Percentiles rank a stretch among this genome's conserved stretches.
Conservation (phyloP, 1,140 invertebrate species). For the Phortica variegata region DNA sequence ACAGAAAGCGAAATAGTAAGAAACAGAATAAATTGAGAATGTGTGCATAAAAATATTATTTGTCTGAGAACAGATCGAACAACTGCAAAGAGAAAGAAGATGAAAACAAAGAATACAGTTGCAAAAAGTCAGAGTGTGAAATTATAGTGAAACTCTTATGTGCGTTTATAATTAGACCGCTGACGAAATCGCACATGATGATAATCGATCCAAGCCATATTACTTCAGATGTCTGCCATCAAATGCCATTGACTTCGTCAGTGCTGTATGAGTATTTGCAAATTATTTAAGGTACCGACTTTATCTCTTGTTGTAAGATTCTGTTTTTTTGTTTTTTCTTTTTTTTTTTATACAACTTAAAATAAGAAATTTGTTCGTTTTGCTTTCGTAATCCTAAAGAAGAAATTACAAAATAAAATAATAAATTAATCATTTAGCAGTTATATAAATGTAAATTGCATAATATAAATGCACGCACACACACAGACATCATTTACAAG, state of each 20-base stretch:
- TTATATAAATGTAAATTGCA: slow-evolving; percentile 10
- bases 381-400: slow-evolving; percentile 2
- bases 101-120: neutral
- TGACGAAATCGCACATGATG: too few relatives aligned
- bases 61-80: neutral
- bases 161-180: too few relatives aligned
- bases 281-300: slow-evolving; percentile 33
- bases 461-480: slow-evolving; percentile 31
- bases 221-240: too few relatives aligned
- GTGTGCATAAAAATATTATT: slow-evolving; percentile 21
- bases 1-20: slow-evolving; percentile 1
- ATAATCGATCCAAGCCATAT: too few relatives aligned
- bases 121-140: slow-evolving; percentile 14
- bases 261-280: slow-evolving; percentile 45
- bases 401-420: neutral
- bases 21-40: slow-evolving; percentile 3
- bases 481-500: slow-evolving; percentile 5
- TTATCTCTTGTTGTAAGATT: slow-evolving; percentile 40
- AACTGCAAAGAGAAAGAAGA: neutral
- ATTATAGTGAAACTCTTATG: neutral
- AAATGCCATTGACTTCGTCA: too few relatives aligned
- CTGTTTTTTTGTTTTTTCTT: slow-evolving; percentile 6
- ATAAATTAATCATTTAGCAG: neutral
- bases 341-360: slow-evolving; percentile 44
- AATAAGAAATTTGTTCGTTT: slow-evolving; percentile 17